phyloP scores from a whole-genome alignment of 2,888 invertebrate genomes.

The Ditylenchus weischeri region DNA sequence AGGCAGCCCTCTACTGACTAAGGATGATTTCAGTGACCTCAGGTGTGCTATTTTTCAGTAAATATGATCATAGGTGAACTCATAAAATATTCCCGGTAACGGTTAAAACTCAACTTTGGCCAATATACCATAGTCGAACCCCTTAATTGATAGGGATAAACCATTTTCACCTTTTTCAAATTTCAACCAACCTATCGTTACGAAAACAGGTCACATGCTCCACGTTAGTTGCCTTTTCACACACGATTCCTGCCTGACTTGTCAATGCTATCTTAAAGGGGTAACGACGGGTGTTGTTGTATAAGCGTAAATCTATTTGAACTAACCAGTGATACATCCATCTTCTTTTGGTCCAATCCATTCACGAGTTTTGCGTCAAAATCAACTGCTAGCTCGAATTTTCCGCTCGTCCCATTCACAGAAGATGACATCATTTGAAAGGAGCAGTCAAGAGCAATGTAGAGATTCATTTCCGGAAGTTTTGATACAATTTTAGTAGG shows the following conservation, averaged over 20 bases:
- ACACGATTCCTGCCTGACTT: background rate
- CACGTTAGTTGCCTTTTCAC: conserved; percentile 1
- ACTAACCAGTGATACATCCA: conserved; percentile 3
- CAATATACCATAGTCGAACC: no score
- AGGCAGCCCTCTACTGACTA: background rate
- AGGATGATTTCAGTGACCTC: background rate
- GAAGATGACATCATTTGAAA: background rate
- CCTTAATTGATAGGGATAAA: background rate
- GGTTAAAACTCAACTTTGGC: no score
- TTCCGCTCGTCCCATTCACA: background rate
- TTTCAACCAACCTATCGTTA: background rate
- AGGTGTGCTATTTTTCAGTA: background rate
- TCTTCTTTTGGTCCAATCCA: background rate
- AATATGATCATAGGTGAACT: no score
- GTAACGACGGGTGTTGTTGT: background rate
- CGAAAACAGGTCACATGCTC: background rate
- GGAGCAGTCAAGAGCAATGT: conserved; percentile 4
- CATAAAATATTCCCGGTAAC: no score
- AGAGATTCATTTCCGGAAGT: conserved; percentile 6
- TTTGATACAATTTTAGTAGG: no score
- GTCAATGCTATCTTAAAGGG: background rate
- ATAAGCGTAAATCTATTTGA: no score
- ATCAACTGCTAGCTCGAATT: background rate
- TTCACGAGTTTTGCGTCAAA: background rate
- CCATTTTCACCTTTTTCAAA: background rate